Conservation (phyloP, 30 jellyfish, hydroid and myxozoan genomes). For the Calvadosia cruxmelitensis region DNA sequence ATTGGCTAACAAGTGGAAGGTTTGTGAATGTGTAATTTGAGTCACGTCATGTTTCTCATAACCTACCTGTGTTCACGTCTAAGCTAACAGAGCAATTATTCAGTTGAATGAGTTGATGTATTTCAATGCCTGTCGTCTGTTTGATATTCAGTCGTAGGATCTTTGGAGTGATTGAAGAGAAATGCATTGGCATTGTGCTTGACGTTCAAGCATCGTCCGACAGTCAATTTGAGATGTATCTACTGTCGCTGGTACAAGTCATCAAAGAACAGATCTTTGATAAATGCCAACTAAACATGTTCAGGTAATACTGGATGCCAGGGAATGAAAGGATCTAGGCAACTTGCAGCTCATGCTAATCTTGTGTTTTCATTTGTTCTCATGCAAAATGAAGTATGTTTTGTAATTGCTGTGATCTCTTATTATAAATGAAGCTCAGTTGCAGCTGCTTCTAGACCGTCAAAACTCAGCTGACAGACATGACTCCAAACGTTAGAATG, state of each 20-base stretch:
- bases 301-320: slow-evolving; percentile 49
- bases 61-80: no score
- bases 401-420: no score
- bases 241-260: slow-evolving; percentile 47
- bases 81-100: no score
- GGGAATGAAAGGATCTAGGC: neutral
- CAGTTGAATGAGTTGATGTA: neutral
- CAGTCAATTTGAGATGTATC: slow-evolving; percentile 41
- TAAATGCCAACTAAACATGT: slow-evolving; percentile 42
- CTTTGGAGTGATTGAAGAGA: slow-evolving; percentile 88
- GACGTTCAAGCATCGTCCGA: slow-evolving; percentile 56
- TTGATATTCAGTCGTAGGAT: slow-evolving; percentile 51
- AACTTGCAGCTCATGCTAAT: no score
- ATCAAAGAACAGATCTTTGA: slow-evolving; percentile 62
- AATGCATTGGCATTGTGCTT: slow-evolving; percentile 43
- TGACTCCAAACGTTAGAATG: no score
- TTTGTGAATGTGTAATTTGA: neutral
- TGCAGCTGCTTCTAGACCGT: no score
- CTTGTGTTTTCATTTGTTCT: no score
- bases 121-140: neutral
- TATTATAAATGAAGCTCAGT: no score
- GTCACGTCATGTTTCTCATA: no score
- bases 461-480: no score
- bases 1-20: slow-evolving; percentile 95
- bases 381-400: no score